phyloP scores from a whole-genome alignment of 2,888 invertebrate genomes.

The Tribolium freemani region DNA sequence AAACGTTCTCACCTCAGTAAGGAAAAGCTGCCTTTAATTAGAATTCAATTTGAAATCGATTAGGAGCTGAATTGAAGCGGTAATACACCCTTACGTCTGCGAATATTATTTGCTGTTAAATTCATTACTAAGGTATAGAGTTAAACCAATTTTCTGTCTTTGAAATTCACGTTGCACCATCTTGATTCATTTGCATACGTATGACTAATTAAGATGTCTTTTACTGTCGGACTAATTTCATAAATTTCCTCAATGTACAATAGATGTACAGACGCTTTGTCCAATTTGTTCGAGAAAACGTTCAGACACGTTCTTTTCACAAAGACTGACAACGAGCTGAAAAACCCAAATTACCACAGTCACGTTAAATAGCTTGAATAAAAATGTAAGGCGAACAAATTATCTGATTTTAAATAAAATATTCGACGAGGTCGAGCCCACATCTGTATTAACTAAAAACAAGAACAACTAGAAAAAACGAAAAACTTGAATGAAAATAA shows the following conservation, averaged over 20 bases:
- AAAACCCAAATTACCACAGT: neutral
- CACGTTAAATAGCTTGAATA: neutral
- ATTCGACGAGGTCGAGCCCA: too few relatives aligned
- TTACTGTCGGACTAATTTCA: conserved; percentile 26
- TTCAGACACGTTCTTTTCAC: neutral
- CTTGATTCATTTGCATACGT: conserved; percentile 38
- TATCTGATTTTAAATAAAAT: too few relatives aligned
- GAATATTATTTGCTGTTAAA: conserved; percentile 38
- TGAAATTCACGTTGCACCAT: conserved; percentile 29
- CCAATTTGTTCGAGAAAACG: neutral
- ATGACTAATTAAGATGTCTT: conserved; percentile 36
- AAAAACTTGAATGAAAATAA: too few relatives aligned
- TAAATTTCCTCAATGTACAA: conserved; percentile 26
- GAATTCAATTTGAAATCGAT: conserved; percentile 39
- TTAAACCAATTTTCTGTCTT: conserved; percentile 38
- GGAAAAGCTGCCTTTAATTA: conserved; percentile 34
- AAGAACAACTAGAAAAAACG: too few relatives aligned
- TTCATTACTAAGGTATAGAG: conserved; percentile 33
- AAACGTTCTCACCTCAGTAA: conserved; percentile 12
- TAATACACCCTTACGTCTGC: conserved; percentile 12
- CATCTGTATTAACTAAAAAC: too few relatives aligned
- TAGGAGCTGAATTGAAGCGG: conserved; percentile 31
- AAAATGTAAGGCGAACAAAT: neutral
- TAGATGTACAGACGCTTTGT: neutral
- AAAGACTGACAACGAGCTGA: neutral